Conservation (phyloP, 2,113 vertebrate genomes). For the Malurus melanocephalus region DNA sequence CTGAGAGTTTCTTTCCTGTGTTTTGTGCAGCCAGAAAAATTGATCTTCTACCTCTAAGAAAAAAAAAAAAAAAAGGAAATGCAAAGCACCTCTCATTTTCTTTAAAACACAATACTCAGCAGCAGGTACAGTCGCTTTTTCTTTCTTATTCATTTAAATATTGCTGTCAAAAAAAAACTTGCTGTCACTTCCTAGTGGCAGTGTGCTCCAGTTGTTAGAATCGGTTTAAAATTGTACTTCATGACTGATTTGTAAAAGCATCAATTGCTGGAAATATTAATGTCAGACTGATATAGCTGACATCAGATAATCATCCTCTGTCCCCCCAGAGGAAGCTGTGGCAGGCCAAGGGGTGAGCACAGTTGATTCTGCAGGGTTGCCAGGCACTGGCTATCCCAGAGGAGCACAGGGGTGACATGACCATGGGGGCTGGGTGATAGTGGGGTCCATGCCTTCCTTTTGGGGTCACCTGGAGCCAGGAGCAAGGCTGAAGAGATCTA, state of each 20-base stretch:
- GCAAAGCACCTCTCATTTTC: neutral
- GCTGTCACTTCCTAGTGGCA: neutral
- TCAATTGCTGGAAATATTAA: conserved; percentile 16
- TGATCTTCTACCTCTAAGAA: neutral
- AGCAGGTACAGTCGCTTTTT: neutral
- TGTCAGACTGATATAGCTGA: neutral
- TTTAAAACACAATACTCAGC: neutral
- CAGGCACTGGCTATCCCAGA: neutral
- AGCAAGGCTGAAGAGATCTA: neutral
- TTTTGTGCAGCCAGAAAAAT: conserved; percentile 4
- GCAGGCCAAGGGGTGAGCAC: fast-evolving
- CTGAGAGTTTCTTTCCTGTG: neutral
- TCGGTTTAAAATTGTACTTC: conserved; percentile 6
- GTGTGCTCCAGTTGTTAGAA: conserved; percentile 25
- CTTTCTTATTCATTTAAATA: conserved; percentile 5
- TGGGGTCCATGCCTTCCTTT: neutral
- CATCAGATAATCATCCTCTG: neutral
- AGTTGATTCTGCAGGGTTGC: fast-evolving
- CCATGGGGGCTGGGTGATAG: neutral
- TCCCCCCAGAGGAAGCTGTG: neutral
- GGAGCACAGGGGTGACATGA: neutral
- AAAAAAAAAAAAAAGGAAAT: neutral
- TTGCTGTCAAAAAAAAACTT: neutral
- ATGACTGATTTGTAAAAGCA: conserved; percentile 31
- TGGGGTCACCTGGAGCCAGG: neutral